Base-by-base conservation (phyloP, 2,797 vertebrate species). In the Rhinoraja longicauda region DNA sequence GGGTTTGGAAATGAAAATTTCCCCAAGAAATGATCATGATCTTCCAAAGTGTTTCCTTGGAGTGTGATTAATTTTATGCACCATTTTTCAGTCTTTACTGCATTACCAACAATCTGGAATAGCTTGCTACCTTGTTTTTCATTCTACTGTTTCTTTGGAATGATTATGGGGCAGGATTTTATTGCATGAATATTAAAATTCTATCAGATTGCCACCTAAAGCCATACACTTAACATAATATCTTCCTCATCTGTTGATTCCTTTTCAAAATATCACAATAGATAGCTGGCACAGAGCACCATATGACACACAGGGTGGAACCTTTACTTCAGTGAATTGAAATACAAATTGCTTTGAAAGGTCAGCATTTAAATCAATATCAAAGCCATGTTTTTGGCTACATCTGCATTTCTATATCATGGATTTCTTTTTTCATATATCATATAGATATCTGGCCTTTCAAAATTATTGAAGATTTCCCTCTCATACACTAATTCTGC, bases 311-410 rank as follows among this genome's bases (percentile, higher is more conserved):
- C 26, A 84, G 12, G 82, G 57, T 86, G 57, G 81, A 62, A 62
- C 57, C 59, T 24, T 59, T 62, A 86, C 26, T 86, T 86, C 57
- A 86, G 62, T 62, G 82, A 62, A 59, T 57, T 62, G 17, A 62
- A 62, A 86, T 86, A 86, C 62, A 86, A 4, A n/a, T 62, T 62
- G 82, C 59, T 86, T 62, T 86, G 29, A 62, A 76, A 59, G 57
- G 29, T 86, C 82, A 62, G 29, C n/a, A 57, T 62, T 86, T n/a
- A 62, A 29, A 19, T 86, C 29, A 62, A 86, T 62, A 86, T 86
- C 82, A 59, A 86, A 86, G 82, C 53, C 57, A 84, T 4, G 24
- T 86, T 86, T 62, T 82, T 59, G 29, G 57, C 82, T 86, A 57
- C 81, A 57, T 62, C n/a, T 59, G 81, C 82, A 86, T 29, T 86